Evolutionary conservation across 92 coral and sea anemone genomes (phyloP).

Genomic region (Epizoanthus fatuus): DNA sequence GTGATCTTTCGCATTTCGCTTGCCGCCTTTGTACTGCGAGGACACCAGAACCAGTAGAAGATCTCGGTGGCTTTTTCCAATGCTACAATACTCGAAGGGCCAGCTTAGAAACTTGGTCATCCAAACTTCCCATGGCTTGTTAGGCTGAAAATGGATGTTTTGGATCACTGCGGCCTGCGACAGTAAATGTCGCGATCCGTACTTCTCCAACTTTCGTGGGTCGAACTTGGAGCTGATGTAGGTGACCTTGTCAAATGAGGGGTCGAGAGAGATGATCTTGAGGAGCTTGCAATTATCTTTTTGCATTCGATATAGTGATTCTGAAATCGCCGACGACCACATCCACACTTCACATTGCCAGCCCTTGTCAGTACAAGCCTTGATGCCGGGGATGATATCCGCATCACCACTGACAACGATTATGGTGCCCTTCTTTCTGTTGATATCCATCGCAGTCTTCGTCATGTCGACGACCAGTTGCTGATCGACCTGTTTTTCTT

Average conservation of each 20-base stretch:
- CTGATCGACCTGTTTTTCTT: slow-evolving; percentile 8
- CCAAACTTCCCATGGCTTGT: not conserved
- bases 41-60: not conserved
- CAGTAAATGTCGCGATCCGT: not conserved
- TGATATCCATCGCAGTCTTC: not conserved
- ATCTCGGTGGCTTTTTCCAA: not conserved
- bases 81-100: not conserved
- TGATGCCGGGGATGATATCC: slow-evolving; percentile 1
- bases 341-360: slow-evolving; percentile 21
- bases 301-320: not conserved
- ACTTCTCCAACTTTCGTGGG: not conserved
- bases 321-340: not conserved
- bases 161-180: slow-evolving; percentile 13
- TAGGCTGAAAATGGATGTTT: not conserved
- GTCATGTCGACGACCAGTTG: slow-evolving; percentile 1
- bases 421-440: not conserved
- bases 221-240: slow-evolving; percentile 3
- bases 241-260: not conserved
- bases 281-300: not conserved
- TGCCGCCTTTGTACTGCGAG: not conserved
- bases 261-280: not conserved
- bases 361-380: not conserved
- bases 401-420: slow-evolving; percentile 10
- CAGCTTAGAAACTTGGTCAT: not conserved
- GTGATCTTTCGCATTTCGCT: not conserved